Conservation (phyloP, 2,797 vertebrate genomes). For the Thripadectes ignobilis region DNA sequence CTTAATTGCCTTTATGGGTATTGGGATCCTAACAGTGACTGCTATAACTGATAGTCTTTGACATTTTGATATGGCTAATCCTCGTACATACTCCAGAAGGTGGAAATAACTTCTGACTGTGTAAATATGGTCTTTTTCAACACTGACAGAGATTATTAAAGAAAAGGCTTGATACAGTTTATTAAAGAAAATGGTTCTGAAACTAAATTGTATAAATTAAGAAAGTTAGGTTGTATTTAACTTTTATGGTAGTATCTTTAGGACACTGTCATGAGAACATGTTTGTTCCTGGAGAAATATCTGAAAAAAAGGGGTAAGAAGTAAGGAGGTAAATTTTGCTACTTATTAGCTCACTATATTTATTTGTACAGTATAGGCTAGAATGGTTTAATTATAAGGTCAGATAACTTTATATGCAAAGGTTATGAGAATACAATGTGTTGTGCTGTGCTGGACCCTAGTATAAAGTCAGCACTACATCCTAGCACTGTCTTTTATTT, state of each 20-base stretch:
- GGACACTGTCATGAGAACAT: neutral
- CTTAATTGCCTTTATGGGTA: neutral
- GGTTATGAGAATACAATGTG: neutral
- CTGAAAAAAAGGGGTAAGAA: neutral
- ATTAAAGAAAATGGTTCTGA: neutral
- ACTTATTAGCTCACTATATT: neutral
- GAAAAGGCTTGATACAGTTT: neutral
- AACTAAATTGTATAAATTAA: neutral
- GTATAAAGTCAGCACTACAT: neutral
- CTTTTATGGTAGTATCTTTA: neutral
- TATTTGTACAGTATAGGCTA: neutral
- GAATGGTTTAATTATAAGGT: neutral
- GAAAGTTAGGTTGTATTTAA: neutral
- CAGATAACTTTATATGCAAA: neutral
- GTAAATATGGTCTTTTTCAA: neutral
- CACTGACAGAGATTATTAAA: neutral
- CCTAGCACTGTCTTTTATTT: neutral
- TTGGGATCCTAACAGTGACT: neutral
- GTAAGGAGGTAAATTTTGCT: neutral
- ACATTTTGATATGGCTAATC: neutral
- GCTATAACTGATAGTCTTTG: neutral
- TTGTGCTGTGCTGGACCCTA: neutral
- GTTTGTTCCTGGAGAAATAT: neutral
- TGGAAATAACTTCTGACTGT: neutral
- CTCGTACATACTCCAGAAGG: neutral